Conservation (phyloP, 2,113 vertebrate genomes). For the Sisor rabdophorus region DNA sequence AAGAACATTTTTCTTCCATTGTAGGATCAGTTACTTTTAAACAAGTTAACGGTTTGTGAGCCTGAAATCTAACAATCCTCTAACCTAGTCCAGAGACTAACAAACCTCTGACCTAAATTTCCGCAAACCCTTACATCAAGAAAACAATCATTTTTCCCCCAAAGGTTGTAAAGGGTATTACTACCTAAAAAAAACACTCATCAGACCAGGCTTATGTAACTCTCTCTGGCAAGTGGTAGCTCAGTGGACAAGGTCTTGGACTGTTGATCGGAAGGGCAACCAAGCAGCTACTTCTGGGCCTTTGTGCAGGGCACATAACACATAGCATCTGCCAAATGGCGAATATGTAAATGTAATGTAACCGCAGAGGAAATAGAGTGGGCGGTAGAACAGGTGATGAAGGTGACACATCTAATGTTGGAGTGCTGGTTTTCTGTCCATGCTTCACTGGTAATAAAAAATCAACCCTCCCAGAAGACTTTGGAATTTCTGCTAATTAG, state of each 20-base stretch:
- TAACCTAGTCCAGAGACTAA: no score
- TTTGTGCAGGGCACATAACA: no score
- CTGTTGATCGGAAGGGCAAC: no score
- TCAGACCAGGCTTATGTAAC: not conserved
- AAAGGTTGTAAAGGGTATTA: not conserved
- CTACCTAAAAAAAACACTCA: not conserved
- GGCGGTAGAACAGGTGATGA: conserved; percentile 4
- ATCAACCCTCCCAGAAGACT: conserved; percentile 57
- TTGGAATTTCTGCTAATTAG: conserved; percentile 64
- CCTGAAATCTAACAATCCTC: no score
- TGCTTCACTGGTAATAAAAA: conserved; percentile 56
- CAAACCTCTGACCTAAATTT: not conserved
- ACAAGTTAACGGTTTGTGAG: no score
- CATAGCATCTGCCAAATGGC: no score
- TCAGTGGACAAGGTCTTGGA: no score
- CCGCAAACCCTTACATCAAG: not conserved
- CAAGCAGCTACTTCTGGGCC: no score
- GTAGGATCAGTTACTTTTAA: no score
- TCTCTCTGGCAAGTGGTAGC: not conserved
- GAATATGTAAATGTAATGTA: no score
- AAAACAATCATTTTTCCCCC: not conserved
- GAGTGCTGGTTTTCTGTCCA: conserved; percentile 49
- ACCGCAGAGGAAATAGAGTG: conserved; percentile 1
- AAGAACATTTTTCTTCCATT: no score
- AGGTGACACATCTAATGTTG: conserved; percentile 42